Conservation (phyloP, 2,113 vertebrate species). For the Ptilonorhynchus violaceus region DNA sequence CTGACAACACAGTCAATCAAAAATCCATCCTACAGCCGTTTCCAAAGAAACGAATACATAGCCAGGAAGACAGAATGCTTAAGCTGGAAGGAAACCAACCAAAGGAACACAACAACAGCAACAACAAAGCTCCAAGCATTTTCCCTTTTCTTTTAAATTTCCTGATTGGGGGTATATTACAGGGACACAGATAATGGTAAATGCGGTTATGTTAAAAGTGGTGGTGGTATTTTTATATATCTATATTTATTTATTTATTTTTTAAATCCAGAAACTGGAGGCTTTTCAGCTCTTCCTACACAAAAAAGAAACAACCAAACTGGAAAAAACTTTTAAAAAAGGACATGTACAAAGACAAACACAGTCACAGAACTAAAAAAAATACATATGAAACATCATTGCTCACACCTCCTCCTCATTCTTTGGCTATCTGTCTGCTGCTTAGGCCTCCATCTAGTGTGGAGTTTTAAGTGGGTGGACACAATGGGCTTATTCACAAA, state of each 20-base stretch:
- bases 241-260: background rate
- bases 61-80: slow-evolving; percentile 47
- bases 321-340: background rate
- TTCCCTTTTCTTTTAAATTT: background rate
- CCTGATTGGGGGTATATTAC: background rate
- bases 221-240: background rate
- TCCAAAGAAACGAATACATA: slow-evolving; percentile 50
- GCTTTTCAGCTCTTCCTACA: background rate
- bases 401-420: slow-evolving; percentile 54
- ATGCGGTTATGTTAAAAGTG: background rate
- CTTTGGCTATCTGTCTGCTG: slow-evolving; percentile 47
- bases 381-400: slow-evolving; percentile 2
- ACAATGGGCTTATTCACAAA: slow-evolving; percentile 53
- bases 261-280: background rate
- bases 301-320: background rate
- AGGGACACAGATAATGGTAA: background rate
- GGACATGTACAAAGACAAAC: background rate
- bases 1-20: slow-evolving; percentile 55
- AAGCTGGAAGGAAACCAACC: slow-evolving; percentile 54
- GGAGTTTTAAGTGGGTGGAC: slow-evolving; percentile 31
- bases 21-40: slow-evolving; percentile 54
- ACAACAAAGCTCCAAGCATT: slow-evolving; percentile 18
- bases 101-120: slow-evolving; percentile 41
- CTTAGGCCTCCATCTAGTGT: background rate
- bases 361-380: background rate